phyloP scores from a whole-genome alignment of 2,888 invertebrate species.

The Drosophila pseudotakahashii region DNA sequence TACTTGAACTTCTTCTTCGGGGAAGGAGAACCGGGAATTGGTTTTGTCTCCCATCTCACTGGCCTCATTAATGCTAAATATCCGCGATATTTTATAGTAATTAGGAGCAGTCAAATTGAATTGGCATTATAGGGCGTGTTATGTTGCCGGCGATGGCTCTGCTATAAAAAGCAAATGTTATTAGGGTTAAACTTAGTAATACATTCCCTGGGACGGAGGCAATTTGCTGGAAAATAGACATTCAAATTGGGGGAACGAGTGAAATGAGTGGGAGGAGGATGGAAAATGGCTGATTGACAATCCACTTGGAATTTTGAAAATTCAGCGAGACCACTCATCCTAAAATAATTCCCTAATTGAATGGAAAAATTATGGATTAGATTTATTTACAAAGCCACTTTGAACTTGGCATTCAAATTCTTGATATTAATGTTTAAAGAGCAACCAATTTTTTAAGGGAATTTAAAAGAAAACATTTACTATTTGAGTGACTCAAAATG shows the following conservation, averaged over 20 bases:
- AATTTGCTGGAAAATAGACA: conserved; percentile 20
- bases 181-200: conserved; percentile 42
- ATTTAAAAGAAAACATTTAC: neutral
- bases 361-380: neutral
- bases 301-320: conserved; percentile 6
- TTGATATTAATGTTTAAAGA: too few species aligned
- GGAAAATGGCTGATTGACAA: conserved; percentile 5
- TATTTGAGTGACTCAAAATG: too few species aligned
- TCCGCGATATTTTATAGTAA: conserved; percentile 65
- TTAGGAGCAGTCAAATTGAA: conserved; percentile 60
- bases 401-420: too few species aligned
- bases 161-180: conserved; percentile 52
- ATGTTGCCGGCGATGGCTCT: neutral
- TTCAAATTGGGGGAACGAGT: neutral
- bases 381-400: neutral
- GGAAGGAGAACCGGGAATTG: conserved; percentile 25
- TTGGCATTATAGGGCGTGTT: conserved; percentile 45
- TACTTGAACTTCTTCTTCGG: conserved; percentile 39
- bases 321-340: neutral
- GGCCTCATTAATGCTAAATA: conserved; percentile 62
- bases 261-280: neutral
- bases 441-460: neutral
- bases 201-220: conserved; percentile 5
- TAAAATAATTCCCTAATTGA: neutral
- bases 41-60: conserved; percentile 3